A percentile compares a stretch with the other conserved stretches of the same genome.
phyloP scores from a whole-genome alignment of 2,888 invertebrate genomes.

The Troglohyphantes excavatus region DNA sequence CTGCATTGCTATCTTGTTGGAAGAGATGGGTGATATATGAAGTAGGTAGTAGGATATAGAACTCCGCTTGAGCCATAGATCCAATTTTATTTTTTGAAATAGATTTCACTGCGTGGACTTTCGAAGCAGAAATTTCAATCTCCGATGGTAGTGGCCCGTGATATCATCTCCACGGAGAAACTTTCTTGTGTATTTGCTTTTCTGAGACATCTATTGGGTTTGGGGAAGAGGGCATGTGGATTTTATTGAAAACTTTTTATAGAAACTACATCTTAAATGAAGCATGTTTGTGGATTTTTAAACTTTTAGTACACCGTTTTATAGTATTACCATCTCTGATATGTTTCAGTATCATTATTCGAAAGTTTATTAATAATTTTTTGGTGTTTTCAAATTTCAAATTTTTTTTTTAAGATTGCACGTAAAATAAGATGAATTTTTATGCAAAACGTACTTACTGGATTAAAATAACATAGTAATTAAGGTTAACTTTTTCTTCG shows the following conservation, averaged over 20 bases:
- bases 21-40: not conserved
- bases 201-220: not conserved
- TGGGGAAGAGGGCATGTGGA: not conserved
- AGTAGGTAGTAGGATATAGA: slow-evolving; percentile 17
- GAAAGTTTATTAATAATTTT: too few species aligned
- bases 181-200: not conserved
- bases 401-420: too few species aligned
- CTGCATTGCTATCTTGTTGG: not conserved
- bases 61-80: slow-evolving; percentile 8
- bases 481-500: too few species aligned
- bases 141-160: slow-evolving; percentile 24
- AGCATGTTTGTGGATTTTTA: too few species aligned
- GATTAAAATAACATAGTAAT: too few species aligned
- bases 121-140: slow-evolving; percentile 68
- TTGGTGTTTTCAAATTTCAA: too few species aligned
- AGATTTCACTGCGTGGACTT: slow-evolving; percentile 17
- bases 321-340: too few species aligned
- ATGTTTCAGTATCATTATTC: too few species aligned
- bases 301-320: too few species aligned
- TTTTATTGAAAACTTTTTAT: not conserved
- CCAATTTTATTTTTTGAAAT: slow-evolving; percentile 63
- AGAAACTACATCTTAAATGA: too few species aligned
- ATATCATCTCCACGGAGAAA: slow-evolving; percentile 10
- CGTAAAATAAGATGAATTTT: too few species aligned
- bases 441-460: too few species aligned